These are phyloP conservation scores for Charina bottae DNA, from an alignment of 2,113 vertebrate genomes.

Conservation along the genomic window DNA sequence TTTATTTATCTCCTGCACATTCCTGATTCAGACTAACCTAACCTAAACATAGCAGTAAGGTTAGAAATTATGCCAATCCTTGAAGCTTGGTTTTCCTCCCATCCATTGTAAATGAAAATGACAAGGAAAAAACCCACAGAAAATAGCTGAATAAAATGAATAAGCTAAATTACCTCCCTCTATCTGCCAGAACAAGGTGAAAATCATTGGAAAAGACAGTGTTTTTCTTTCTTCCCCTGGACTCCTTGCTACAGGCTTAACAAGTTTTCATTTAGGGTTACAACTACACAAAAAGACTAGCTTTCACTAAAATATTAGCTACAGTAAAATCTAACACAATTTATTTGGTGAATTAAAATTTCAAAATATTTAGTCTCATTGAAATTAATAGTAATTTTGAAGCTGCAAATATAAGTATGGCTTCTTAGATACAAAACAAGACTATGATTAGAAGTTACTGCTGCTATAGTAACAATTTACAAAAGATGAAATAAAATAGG, in stretches of 20 bases:
- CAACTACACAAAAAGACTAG: not conserved
- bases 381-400: not conserved
- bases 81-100: not conserved
- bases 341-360: not conserved
- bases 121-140: not conserved
- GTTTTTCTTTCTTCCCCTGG: not conserved
- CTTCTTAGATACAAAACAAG: not conserved
- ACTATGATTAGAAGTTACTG: not conserved
- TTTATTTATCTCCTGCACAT: not conserved
- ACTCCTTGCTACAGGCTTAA: not conserved
- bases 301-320: not conserved
- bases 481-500: too few relatives aligned
- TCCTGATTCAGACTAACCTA: not conserved
- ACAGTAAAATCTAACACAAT: not conserved
- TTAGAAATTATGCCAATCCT: not conserved
- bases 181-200: not conserved
- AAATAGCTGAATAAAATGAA: not conserved
- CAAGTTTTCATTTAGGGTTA: not conserved
- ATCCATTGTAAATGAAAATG: not conserved
- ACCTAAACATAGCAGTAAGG: not conserved
- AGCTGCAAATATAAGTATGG: not conserved
- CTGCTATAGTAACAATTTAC: not conserved
- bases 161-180: not conserved
- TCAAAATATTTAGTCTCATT: not conserved
- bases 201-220: too few relatives aligned